A percentile compares a stretch with the other conserved stretches of the same genome.
These are phyloP conservation scores for Petromus typicus DNA, from an alignment of 2,113 vertebrate genomes.

Conservation along the genomic window DNA sequence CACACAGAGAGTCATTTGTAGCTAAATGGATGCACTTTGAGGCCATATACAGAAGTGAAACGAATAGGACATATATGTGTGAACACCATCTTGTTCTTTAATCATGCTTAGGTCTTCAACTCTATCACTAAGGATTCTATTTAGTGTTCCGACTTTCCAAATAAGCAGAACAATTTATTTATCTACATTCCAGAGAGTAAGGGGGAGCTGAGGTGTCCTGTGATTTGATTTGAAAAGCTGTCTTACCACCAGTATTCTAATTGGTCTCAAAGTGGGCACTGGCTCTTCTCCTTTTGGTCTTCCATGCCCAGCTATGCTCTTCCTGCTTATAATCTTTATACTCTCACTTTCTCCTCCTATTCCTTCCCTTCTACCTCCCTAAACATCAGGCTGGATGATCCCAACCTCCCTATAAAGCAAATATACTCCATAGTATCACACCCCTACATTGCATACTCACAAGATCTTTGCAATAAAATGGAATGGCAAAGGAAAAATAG, in stretches of 20 bases:
- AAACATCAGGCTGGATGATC: neutral
- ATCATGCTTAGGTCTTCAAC: slow-evolving; percentile 42
- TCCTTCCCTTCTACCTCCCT: neutral
- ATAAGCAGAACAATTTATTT: slow-evolving; percentile 48
- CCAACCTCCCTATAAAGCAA: slow-evolving; percentile 51
- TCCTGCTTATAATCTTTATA: slow-evolving; percentile 19
- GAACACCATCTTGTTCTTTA: slow-evolving; percentile 43
- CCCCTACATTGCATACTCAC: neutral
- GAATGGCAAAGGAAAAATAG: neutral
- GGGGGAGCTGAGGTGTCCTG: neutral
- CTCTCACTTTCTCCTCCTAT: neutral
- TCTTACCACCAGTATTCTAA: neutral
- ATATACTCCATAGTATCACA: neutral
- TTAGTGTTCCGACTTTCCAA: neutral
- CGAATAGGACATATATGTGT: too few species aligned
- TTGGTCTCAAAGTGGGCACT: slow-evolving; percentile 5
- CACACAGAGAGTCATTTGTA: too few species aligned
- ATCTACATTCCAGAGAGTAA: neutral
- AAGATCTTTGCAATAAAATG: slow-evolving; percentile 51
- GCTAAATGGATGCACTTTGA: too few species aligned
- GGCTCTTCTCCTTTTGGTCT: slow-evolving; percentile 17
- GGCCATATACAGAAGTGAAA: too few species aligned
- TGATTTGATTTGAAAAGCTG: slow-evolving; percentile 39
- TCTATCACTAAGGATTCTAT: slow-evolving; percentile 19
- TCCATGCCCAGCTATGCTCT: neutral